Conservation (phyloP, 2,797 vertebrate species). For the Macroramphosus scolopax region DNA sequence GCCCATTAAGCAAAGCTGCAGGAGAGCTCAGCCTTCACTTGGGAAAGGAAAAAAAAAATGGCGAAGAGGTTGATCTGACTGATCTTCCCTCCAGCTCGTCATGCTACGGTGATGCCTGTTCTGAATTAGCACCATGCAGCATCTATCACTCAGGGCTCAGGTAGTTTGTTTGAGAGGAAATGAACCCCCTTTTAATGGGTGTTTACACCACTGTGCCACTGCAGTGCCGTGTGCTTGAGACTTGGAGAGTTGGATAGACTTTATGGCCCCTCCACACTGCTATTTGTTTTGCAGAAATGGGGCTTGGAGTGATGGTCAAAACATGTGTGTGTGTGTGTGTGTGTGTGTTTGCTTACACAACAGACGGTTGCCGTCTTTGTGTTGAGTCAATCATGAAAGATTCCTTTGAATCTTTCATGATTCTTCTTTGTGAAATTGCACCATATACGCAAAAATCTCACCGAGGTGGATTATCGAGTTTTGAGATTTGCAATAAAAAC, state of each 20-base stretch:
- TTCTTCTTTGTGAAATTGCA: too few relatives aligned
- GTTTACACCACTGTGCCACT: conserved; percentile 44
- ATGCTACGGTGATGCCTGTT: conserved; percentile 52
- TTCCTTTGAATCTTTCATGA: conserved; percentile 1
- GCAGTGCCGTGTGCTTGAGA: conserved; percentile 48
- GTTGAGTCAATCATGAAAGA: not conserved
- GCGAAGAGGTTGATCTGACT: conserved; percentile 39
- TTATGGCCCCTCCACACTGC: conserved; percentile 35
- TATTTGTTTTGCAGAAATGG: conserved; percentile 33
- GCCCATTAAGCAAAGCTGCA: conserved; percentile 36
- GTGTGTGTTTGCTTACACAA: conserved; percentile 40
- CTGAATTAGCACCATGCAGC: conserved; percentile 62
- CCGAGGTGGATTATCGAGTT: conserved; percentile 25
- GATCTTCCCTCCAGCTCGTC: conserved; percentile 38
- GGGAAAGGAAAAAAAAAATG: conserved; percentile 28
- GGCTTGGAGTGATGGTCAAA: conserved; percentile 38
- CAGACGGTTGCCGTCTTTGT: conserved; percentile 37
- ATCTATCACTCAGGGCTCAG: conserved; percentile 67
- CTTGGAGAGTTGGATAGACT: conserved; percentile 44
- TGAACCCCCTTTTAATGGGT: conserved; percentile 40
- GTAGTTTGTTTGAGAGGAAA: conserved; percentile 68
- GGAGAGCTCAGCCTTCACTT: conserved; percentile 18
- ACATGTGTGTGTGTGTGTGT: conserved; percentile 29
- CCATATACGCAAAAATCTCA: conserved; percentile 19
- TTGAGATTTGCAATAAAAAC: conserved; percentile 48